phyloP scores from a whole-genome alignment of 1,140 invertebrate species.

The Zaprionus davidi region DNA sequence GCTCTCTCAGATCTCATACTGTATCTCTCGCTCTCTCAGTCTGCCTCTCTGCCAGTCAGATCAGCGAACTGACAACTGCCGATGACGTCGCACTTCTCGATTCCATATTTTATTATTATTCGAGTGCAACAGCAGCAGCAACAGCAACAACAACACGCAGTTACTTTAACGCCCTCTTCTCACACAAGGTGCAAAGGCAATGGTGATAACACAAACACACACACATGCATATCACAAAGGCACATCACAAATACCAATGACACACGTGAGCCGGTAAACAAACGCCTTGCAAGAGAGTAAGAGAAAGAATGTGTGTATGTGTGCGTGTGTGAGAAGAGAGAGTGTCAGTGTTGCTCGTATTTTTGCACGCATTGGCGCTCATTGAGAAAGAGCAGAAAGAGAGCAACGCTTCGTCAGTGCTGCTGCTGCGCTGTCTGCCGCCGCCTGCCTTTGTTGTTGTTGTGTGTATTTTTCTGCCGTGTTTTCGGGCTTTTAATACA shows the following conservation, averaged over 20 bases:
- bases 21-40: conserved; percentile 43
- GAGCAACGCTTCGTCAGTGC: conserved; percentile 50
- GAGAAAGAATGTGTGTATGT: background rate
- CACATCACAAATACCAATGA: conserved; percentile 2
- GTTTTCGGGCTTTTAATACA: conserved; percentile 54
- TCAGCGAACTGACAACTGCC: conserved; percentile 67
- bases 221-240: conserved; percentile 14
- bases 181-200: conserved; percentile 66
- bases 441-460: conserved; percentile 38
- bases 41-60: conserved; percentile 41
- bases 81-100: conserved; percentile 70
- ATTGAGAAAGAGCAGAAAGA: conserved; percentile 35
- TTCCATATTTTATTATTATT: conserved; percentile 67
- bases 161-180: conserved; percentile 18
- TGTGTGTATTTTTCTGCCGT: conserved; percentile 40
- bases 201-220: conserved; percentile 57
- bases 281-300: conserved; percentile 24
- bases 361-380: conserved; percentile 30
- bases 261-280: conserved; percentile 68
- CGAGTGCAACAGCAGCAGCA: conserved; percentile 39
- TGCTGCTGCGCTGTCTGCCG: conserved; percentile 13
- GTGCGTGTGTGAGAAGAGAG: background rate
- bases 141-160: conserved; percentile 14
- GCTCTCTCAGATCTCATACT: conserved; percentile 46
- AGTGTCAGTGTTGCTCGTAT: conserved; percentile 6